These are phyloP conservation scores for Charaxes varanes DNA, from an alignment of 1,140 invertebrate genomes.

Conservation along the genomic window DNA sequence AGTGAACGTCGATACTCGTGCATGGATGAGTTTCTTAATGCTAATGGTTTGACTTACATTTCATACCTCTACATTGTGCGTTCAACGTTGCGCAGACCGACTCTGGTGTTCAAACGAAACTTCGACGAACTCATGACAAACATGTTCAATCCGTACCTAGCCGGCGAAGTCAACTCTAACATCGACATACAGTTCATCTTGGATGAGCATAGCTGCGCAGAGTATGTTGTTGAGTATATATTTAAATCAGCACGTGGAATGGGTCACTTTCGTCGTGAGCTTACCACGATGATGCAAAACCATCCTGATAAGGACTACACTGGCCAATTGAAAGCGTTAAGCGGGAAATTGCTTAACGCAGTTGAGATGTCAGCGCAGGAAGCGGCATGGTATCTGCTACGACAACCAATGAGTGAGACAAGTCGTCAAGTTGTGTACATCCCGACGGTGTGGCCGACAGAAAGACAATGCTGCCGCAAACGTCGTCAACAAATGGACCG, in stretches of 20 bases:
- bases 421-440: slow-evolving; percentile 42
- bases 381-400: slow-evolving; percentile 58
- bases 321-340: slow-evolving; percentile 37
- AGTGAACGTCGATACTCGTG: slow-evolving; percentile 26
- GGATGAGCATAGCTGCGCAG: slow-evolving; percentile 49
- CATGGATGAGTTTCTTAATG: slow-evolving; percentile 37
- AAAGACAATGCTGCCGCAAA: slow-evolving; percentile 43
- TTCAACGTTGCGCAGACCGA: slow-evolving; percentile 35
- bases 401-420: slow-evolving; percentile 32
- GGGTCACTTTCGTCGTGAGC: slow-evolving; percentile 42
- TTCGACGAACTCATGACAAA: slow-evolving; percentile 38
- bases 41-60: slow-evolving; percentile 31
- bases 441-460: slow-evolving; percentile 46
- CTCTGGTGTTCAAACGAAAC: slow-evolving; percentile 35
- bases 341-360: slow-evolving; percentile 46
- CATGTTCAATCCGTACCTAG: slow-evolving; percentile 47
- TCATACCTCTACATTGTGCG: slow-evolving; percentile 43
- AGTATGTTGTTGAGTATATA: slow-evolving; percentile 44
- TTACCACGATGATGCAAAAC: slow-evolving; percentile 40
- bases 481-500: slow-evolving; percentile 35
- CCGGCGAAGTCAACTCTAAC: slow-evolving; percentile 34
- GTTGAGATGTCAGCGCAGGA: slow-evolving; percentile 60
- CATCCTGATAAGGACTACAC: slow-evolving; percentile 39
- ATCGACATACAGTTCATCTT: slow-evolving; percentile 59
- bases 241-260: slow-evolving; percentile 56